A percentile compares a stretch with the other conserved stretches of the same genome.
These are phyloP conservation scores for Sinhomidia bicolor DNA, from an alignment of 2,888 invertebrate species.

Conservation along the genomic window DNA sequence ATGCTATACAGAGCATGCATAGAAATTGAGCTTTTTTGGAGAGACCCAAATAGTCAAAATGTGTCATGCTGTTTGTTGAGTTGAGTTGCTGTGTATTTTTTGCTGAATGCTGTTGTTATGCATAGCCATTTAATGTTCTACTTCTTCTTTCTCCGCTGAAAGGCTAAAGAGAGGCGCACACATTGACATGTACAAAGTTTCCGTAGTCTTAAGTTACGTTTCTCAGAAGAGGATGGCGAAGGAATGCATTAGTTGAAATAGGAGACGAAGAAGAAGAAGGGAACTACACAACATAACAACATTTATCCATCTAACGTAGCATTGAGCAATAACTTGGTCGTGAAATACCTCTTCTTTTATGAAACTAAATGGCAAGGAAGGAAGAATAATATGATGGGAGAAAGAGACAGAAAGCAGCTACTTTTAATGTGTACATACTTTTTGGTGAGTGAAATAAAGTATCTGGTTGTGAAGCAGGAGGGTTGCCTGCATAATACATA, in stretches of 20 bases:
- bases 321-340: background rate
- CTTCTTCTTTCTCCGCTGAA: background rate
- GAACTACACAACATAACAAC: conserved; percentile 8
- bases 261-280: too few species aligned
- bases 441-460: background rate
- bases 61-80: background rate
- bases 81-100: background rate
- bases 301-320: background rate
- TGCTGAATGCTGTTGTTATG: background rate
- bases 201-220: conserved; percentile 44
- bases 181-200: conserved; percentile 35
- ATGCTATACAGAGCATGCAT: background rate
- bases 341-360: conserved; percentile 1
- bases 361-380: conserved; percentile 20
- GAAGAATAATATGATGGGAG: background rate
- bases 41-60: background rate
- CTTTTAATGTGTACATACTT: background rate
- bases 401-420: background rate
- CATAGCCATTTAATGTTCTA: background rate
- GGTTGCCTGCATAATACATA: background rate
- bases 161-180: background rate
- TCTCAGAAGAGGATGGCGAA: conserved; percentile 39
- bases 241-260: conserved; percentile 63
- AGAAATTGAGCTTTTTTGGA: conserved; percentile 17
- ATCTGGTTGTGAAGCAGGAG: background rate